These are phyloP conservation scores for Syngnathoides biaculeatus DNA, from an alignment of 2,113 vertebrate genomes.

Conservation along the genomic window DNA sequence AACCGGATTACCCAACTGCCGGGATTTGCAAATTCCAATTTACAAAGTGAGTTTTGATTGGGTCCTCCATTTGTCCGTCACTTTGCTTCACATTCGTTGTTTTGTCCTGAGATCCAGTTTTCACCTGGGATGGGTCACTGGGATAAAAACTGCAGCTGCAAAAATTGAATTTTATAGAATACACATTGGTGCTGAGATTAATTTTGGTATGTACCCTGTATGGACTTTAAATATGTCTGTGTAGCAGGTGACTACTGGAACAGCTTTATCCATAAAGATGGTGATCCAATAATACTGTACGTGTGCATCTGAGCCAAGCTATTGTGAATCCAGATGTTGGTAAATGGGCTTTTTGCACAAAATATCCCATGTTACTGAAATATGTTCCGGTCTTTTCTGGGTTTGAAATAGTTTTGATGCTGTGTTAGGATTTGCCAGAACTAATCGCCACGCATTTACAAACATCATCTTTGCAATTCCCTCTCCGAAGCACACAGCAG, in stretches of 20 bases:
- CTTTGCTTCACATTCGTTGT: constrained; percentile 12
- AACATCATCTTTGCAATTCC: too few species aligned
- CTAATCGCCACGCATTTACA: too few species aligned
- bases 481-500: too few species aligned
- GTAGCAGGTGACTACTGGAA: background rate
- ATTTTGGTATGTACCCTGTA: background rate
- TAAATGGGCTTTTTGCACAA: too few species aligned
- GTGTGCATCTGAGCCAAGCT: too few species aligned
- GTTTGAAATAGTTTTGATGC: too few species aligned
- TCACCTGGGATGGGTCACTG: constrained; percentile 31
- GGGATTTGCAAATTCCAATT: background rate
- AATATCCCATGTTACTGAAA: too few species aligned
- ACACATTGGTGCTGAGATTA: background rate
- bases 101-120: constrained; percentile 34
- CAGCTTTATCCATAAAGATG: too few species aligned
- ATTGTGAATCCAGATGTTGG: too few species aligned
- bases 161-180: background rate
- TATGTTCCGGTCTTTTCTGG: too few species aligned
- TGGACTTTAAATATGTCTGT: background rate
- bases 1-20: background rate
- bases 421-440: too few species aligned
- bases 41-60: background rate
- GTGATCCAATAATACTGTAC: too few species aligned
- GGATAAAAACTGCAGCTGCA: background rate
- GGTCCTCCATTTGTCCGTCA: background rate